Base-by-base conservation (phyloP, 2,888 invertebrate genomes). In the Acleris cristana region DNA sequence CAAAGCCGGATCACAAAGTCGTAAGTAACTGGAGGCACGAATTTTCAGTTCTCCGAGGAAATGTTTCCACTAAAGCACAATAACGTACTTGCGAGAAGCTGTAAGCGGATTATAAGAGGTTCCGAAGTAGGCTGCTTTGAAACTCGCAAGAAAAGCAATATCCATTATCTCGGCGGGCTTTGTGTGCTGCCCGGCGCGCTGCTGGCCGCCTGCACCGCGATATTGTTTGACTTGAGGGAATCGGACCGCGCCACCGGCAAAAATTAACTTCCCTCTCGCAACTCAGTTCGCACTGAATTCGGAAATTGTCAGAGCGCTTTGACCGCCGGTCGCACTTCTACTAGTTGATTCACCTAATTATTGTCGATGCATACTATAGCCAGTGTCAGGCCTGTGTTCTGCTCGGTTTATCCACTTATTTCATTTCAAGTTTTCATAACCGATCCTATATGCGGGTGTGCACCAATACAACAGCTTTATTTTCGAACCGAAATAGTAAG, bases 121-220 rank as follows among this genome's bases (percentile, higher is more conserved):
- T 88, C 81, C 85, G 84, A 88, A 89, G 90, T 90, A 90, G 90
- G 88, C 88, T 88, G 89, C 90, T 90, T 89, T 88, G 89, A 89
- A 90, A 88, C 89, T 90, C 83, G 83, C 89, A 89, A 90, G 90
- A 89, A 91, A 90, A 90, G 89, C 90, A 91, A 92, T 90, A 90
- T 90, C 90, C 89, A 91, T 90, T 90, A 91, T 90, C 88, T 89
- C 84, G 87, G 83, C 80, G 79, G 82, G 85, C 87, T 88, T 89
- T 89, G 86, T 88, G 85, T 81, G 83, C 76, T 77, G 83, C 79
- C 34, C 81, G 80, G 83, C 76, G 84, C 86, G 86, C 87, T 88
- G 86, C 88, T 80, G 82, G 81, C 74, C 80, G 82, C 79, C 77
- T 82, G 83, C 85, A 82, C 75, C 78, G 79, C 71, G 76, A 78